Conservation (phyloP, 1,140 invertebrate genomes). For the Aphidius ervi region DNA sequence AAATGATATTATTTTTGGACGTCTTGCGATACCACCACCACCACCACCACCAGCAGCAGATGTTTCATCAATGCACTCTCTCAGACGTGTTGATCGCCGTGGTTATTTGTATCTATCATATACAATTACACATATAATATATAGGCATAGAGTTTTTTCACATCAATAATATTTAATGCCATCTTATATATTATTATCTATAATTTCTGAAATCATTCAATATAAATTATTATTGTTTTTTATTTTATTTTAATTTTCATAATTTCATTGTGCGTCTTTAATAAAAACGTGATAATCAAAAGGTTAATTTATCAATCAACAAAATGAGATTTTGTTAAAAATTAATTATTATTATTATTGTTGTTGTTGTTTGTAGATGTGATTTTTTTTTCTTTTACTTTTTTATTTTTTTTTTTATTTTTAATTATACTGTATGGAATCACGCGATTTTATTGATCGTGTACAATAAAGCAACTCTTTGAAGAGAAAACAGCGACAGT, state of each 20-base stretch:
- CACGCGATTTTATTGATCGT: conserved; percentile 20
- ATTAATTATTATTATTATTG: no score
- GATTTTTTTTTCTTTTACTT: background rate
- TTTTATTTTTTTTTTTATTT: background rate
- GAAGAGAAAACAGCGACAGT: no score
- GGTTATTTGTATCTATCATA: conserved; percentile 49
- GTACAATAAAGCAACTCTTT: background rate
- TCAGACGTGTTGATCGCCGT: conserved; percentile 41
- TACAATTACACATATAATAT: conserved; percentile 7
- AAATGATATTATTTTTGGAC: conserved; percentile 25
- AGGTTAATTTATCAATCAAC: no score
- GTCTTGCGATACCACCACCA: conserved; percentile 5
- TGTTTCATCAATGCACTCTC: conserved; percentile 36
- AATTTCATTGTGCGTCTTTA: no score
- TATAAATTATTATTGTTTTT: no score
- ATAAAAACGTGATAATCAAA: no score
- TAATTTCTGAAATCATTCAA: no score
- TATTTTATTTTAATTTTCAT: no score
- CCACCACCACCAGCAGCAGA: conserved; percentile 12
- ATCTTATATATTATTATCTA: no score
- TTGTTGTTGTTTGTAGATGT: no score
- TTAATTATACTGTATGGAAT: background rate
- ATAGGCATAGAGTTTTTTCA: background rate
- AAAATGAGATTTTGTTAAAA: no score
- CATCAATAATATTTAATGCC: no score